Conservation (phyloP, 2,113 vertebrate species). For the Podarcis raffonei region DNA sequence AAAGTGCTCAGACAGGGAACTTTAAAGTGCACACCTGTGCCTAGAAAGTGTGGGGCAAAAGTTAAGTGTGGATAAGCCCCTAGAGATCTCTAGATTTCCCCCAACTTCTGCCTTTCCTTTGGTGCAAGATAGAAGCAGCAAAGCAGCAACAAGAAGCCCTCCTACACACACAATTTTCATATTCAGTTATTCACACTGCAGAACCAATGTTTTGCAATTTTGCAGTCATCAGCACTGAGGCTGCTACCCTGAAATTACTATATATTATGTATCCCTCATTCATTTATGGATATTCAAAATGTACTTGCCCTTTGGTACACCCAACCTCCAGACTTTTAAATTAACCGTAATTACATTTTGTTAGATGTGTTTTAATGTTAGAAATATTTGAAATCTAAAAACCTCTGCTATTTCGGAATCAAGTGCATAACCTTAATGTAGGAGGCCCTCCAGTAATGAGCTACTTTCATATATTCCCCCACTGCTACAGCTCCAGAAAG, state of each 20-base stretch:
- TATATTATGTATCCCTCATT: background rate
- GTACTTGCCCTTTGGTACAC: background rate
- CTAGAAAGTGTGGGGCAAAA: too few relatives aligned
- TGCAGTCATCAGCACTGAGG: background rate
- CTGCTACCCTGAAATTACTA: background rate
- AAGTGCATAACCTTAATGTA: background rate
- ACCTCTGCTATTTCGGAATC: background rate
- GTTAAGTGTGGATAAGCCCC: too few relatives aligned
- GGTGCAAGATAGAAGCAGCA: background rate
- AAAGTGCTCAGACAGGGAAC: too few relatives aligned
- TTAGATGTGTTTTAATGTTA: background rate
- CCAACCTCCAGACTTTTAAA: background rate
- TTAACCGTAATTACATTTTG: background rate
- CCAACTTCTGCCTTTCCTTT: background rate
- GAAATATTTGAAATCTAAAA: background rate
- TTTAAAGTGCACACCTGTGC: too few relatives aligned
- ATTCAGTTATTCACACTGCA: background rate
- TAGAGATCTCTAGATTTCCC: background rate
- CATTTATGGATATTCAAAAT: background rate
- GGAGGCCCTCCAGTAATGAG: background rate
- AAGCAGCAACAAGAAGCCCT: background rate
- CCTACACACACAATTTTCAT: background rate
- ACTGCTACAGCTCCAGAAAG: background rate
- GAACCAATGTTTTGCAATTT: background rate
- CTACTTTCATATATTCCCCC: background rate